Evolutionary conservation across 2,113 vertebrate genomes (phyloP).

Genomic region (Paramormyrops kingsleyae): DNA sequence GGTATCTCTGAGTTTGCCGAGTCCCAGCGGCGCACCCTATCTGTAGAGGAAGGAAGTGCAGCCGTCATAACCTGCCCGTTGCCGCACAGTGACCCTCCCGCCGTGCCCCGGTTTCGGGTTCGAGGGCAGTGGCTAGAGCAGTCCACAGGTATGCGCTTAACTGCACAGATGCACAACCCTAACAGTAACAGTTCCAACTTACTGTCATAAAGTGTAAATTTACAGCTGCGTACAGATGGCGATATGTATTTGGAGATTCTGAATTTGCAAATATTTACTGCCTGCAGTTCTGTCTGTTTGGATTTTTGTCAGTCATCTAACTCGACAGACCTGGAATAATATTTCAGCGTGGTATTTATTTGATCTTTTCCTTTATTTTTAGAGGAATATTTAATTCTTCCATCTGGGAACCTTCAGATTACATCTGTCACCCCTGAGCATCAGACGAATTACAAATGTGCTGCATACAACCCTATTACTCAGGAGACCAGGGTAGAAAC

Average conservation of each 20-base stretch:
- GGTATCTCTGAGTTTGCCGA: conserved; percentile 72
- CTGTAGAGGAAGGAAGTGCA: conserved; percentile 67
- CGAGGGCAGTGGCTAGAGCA: conserved; percentile 74
- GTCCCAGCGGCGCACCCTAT: conserved; percentile 47
- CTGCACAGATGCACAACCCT: neutral
- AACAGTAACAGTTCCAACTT: neutral
- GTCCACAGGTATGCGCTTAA: conserved; percentile 66
- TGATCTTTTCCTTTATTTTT: conserved; percentile 33
- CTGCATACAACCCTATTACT: conserved; percentile 80
- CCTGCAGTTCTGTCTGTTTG: neutral
- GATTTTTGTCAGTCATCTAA: neutral
- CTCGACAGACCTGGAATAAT: neutral
- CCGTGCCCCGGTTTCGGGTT: conserved; percentile 72
- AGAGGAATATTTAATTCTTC: conserved; percentile 89
- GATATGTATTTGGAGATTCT: neutral
- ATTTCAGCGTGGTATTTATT: neutral
- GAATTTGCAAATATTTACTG: neutral
- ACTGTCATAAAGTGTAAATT: neutral
- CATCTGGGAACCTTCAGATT: conserved; percentile 92
- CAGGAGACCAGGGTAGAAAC: conserved; percentile 67
- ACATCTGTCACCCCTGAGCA: conserved; percentile 73
- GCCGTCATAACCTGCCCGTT: conserved; percentile 73
- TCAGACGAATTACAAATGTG: conserved; percentile 83
- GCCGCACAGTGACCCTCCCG: conserved; percentile 76
- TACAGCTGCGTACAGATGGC: neutral